Conservation (phyloP, 2,888 invertebrate species). For the Lypha dubia region DNA sequence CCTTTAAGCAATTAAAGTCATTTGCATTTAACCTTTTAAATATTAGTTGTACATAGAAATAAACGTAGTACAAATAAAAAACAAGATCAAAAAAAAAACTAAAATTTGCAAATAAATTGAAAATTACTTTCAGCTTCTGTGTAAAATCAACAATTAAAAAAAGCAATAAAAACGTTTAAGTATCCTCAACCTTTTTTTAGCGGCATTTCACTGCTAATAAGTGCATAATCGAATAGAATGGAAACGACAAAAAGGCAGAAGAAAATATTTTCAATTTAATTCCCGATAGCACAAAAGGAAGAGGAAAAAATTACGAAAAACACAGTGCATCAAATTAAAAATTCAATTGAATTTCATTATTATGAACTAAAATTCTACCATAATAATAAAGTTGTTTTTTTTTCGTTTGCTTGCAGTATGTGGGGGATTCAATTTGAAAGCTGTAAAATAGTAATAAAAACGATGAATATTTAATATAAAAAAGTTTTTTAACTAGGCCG, state of each 20-base stretch:
- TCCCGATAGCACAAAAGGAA: conserved; percentile 1
- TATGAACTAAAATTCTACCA: conserved; percentile 29
- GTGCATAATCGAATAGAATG: conserved; percentile 8
- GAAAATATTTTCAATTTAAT: conserved; percentile 61
- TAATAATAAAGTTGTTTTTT: conserved; percentile 13
- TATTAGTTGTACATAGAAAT: too few species aligned
- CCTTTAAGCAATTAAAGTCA: too few species aligned
- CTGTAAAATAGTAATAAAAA: neutral
- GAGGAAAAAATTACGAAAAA: conserved; percentile 13
- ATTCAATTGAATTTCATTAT: conserved; percentile 53
- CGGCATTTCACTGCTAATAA: conserved; percentile 16
- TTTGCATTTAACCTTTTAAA: too few species aligned
- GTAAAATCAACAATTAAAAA: conserved; percentile 21
- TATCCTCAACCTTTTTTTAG: conserved; percentile 34
- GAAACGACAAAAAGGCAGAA: conserved; percentile 20
- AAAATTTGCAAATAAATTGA: conserved; percentile 43
- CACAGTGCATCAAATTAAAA: conserved; percentile 51
- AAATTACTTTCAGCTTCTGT: conserved; percentile 7
- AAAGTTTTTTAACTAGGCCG: too few species aligned
- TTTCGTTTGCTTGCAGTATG: neutral
- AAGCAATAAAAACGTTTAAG: conserved; percentile 11
- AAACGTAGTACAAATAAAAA: neutral
- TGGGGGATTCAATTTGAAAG: neutral
- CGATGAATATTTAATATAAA: too few species aligned
- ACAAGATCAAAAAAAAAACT: conserved; percentile 16